Evolutionary conservation across 2,888 invertebrate genomes (phyloP), one percentile per base, ranked within the genome.

Genomic region (Erebia palarica): DNA sequence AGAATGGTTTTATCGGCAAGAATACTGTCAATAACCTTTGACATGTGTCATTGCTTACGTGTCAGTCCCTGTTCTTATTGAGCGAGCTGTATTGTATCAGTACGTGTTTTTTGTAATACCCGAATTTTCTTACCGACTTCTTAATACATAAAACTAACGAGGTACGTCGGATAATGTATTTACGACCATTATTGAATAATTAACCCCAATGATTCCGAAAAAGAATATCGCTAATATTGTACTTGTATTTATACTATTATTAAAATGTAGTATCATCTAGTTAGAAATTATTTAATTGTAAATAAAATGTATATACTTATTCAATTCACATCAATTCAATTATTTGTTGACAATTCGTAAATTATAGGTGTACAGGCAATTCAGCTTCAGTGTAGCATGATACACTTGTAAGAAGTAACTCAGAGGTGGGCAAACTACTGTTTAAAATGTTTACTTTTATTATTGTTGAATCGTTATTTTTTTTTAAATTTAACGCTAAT

Each of bases 1-100:
- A 49, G 63, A n/a, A 16, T 44, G 42, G 42, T 1, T 44, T n/a
- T 5, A 61, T 8, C 51, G 51, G 51, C 27, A 51, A 79, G 78
- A 81, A 84, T 83, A 81, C 89, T 91, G 91, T 91, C 91, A 92
- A 87, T 93, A 93, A 92, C 92, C 93, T 93, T 91, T 93, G 93
- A 93, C 93, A 93, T 93, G 90, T 93, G 93, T 93, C 93, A 92
- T 83, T 93, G 93, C 93, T 88, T 93, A 93, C 93, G 93, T 93
- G 93, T 93, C 93, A 87, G 84, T 73, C 73, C 70, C 64, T 65
- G 70, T 72, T 77, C 73, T 14, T 72, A 73, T 75, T 71, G 71
- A 75, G 36, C 71, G 73, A 71, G 71, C 63, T 11, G 68, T 21
- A 49, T 10, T 3, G 5, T n/a, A n/a, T n/a, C n/a, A 71, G 68